Conservation (phyloP, 2,888 invertebrate genomes). For the Ornithoptera alexandrae region DNA sequence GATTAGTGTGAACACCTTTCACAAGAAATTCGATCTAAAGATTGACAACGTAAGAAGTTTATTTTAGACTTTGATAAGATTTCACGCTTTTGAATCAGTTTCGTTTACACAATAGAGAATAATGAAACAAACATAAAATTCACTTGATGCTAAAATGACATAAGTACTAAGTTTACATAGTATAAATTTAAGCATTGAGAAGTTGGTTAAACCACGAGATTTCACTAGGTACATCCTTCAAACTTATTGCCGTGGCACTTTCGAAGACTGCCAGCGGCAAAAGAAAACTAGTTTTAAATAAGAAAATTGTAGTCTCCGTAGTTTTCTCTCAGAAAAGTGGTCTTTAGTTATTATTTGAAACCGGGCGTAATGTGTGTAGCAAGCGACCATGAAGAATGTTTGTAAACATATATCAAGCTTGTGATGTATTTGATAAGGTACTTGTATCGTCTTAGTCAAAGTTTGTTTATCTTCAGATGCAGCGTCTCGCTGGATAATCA, state of each 20-base stretch:
- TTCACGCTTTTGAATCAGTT: background rate
- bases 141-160: too few species aligned
- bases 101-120: too few species aligned
- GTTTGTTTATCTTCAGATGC: constrained; percentile 29
- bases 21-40: background rate
- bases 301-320: too few species aligned
- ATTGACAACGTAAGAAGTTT: background rate
- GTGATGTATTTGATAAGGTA: constrained; percentile 27
- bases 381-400: constrained; percentile 6
- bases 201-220: too few species aligned
- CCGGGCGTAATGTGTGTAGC: background rate
- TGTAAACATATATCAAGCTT: constrained; percentile 30
- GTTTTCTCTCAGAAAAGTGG: background rate
- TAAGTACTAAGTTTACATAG: too few species aligned
- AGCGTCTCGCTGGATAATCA: constrained; percentile 6
- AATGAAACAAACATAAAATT: too few species aligned
- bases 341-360: background rate
- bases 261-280: too few species aligned
- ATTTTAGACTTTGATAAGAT: background rate
- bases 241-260: too few species aligned
- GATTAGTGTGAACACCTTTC: background rate
- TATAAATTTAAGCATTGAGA: too few species aligned
- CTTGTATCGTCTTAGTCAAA: constrained; percentile 12
- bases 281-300: too few species aligned
- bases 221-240: too few species aligned